Conservation (phyloP, 2,888 invertebrate species). For the Agonopterix subpropinquella region DNA sequence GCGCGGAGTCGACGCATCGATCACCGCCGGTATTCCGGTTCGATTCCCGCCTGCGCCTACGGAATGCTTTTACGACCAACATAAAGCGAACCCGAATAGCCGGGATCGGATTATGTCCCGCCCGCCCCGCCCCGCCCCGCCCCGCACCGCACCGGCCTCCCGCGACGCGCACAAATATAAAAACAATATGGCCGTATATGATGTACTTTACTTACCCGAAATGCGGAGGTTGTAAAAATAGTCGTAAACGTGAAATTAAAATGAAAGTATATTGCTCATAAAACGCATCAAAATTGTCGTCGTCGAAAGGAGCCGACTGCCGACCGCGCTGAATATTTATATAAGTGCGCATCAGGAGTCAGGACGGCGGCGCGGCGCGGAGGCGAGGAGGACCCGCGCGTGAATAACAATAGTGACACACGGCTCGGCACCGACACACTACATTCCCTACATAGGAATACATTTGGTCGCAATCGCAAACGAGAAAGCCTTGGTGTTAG, state of each 20-base stretch:
- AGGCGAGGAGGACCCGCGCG: too few relatives aligned
- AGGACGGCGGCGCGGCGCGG: too few relatives aligned
- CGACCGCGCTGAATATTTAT: background rate
- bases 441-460: too few relatives aligned
- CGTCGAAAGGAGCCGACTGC: background rate
- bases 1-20: background rate
- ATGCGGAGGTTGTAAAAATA: constrained; percentile 18
- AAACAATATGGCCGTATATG: constrained; percentile 20
- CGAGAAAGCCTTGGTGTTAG: too few relatives aligned
- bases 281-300: constrained; percentile 8
- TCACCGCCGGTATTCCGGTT: constrained; percentile 3
- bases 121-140: background rate
- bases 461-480: too few relatives aligned
- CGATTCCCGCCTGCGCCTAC: constrained; percentile 2
- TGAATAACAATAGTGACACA: too few relatives aligned
- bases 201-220: constrained; percentile 15
- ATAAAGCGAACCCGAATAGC: constrained; percentile 1
- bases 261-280: constrained; percentile 11
- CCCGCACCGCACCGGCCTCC: background rate
- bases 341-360: too few relatives aligned
- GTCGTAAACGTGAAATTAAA: constrained; percentile 17
- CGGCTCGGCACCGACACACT: too few relatives aligned
- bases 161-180: constrained; percentile 6
- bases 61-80: constrained; percentile 2
- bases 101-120: background rate